phyloP scores from a whole-genome alignment of 1,140 invertebrate species.

The Cyclargus thomasi region DNA sequence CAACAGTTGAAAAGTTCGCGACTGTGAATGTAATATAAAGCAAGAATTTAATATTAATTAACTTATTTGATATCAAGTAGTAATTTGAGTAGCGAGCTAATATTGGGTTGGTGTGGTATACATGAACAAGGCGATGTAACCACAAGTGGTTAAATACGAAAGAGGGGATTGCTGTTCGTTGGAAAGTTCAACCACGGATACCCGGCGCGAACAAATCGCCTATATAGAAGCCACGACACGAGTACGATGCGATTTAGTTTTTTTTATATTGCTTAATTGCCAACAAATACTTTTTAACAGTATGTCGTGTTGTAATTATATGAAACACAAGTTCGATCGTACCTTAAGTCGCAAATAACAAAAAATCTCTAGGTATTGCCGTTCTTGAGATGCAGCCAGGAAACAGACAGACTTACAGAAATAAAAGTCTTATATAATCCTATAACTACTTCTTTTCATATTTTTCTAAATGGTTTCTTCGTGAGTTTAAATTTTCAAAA shows the following conservation, averaged over 20 bases:
- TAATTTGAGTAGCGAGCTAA: constrained; percentile 21
- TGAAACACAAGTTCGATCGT: too few relatives aligned
- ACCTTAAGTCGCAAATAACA: too few relatives aligned
- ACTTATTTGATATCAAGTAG: constrained; percentile 1
- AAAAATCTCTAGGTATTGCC: too few relatives aligned
- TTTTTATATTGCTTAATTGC: not conserved
- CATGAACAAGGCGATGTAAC: constrained; percentile 41
- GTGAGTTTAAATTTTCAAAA: too few relatives aligned
- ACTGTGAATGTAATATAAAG: not conserved
- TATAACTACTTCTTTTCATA: too few relatives aligned
- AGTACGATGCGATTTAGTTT: constrained; percentile 18
- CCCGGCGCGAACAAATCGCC: constrained; percentile 34
- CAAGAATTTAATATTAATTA: constrained; percentile 16
- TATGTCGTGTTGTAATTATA: too few relatives aligned
- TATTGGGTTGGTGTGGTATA: constrained; percentile 23
- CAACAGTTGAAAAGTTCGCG: too few relatives aligned
- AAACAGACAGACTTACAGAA: too few relatives aligned
- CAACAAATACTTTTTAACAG: too few relatives aligned
- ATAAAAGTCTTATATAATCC: too few relatives aligned
- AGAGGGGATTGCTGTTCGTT: constrained; percentile 57
- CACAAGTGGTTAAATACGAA: constrained; percentile 56
- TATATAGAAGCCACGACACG: constrained; percentile 15
- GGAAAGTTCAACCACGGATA: constrained; percentile 50
- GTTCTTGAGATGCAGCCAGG: too few relatives aligned
- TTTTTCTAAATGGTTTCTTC: too few relatives aligned